phyloP scores from a whole-genome alignment of 2,888 invertebrate genomes.

The Cheilosia grossa region DNA sequence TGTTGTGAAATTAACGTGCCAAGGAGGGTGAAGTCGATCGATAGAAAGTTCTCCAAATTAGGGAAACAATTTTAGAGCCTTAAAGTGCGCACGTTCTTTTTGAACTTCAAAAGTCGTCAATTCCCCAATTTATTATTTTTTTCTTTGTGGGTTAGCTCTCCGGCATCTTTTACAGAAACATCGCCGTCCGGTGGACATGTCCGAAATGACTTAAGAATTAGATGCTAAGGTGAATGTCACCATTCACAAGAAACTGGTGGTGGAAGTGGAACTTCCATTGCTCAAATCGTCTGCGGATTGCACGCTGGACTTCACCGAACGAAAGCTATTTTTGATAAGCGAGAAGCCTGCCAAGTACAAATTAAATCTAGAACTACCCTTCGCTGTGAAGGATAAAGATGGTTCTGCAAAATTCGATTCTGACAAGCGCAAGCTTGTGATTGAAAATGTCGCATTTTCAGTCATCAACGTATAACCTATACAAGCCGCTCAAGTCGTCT shows the following conservation, averaged over 20 bases:
- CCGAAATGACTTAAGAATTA: conserved; percentile 90
- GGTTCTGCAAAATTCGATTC: conserved; percentile 96
- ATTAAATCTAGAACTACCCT: conserved; percentile 91
- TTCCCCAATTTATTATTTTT: too few species aligned
- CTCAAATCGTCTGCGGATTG: conserved; percentile 92
- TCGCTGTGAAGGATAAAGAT: conserved; percentile 90
- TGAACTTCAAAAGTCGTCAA: too few species aligned
- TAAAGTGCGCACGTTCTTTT: too few species aligned
- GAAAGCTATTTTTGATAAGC: conserved; percentile 88
- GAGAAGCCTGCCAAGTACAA: conserved; percentile 93
- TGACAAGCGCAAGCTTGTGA: conserved; percentile 87
- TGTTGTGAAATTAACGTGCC: too few species aligned
- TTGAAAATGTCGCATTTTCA: conserved; percentile 82
- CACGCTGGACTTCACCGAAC: conserved; percentile 91
- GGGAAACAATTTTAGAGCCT: too few species aligned
- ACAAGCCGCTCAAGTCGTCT: too few species aligned
- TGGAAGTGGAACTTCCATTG: conserved; percentile 92
- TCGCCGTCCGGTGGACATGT: conserved; percentile 90
- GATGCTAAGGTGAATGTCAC: conserved; percentile 89
- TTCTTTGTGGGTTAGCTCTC: too few species aligned
- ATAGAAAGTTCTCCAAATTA: too few species aligned
- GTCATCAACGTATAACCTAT: too few species aligned
- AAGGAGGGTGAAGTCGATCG: too few species aligned
- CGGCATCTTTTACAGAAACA: conserved; percentile 85
- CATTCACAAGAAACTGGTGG: conserved; percentile 90